Evolutionary conservation across 2,797 vertebrate species (phyloP), one percentile per base, ranked within the genome.

Genomic region (Sebastes oblongus): DNA sequence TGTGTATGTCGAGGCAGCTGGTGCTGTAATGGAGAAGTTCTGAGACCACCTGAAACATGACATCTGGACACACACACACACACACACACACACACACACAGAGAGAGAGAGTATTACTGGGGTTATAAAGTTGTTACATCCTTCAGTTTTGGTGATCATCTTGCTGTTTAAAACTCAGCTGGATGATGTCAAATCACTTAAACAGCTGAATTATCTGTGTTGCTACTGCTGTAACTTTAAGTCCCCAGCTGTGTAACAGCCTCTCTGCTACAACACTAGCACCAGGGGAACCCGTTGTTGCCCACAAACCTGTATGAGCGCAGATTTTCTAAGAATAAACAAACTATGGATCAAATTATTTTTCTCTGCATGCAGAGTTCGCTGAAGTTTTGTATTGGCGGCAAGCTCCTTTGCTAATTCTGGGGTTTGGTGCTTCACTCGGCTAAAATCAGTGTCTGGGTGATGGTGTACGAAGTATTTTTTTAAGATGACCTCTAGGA

Each of bases 11-110:
- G n/a, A 59, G 76, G 65, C 89, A 92, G 83, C 86, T 93, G 90
- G 81, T 83, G 76, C 54, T 78, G 91, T 80, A 88, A 92, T 83
- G 72, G 86, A 90, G 80, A 91, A 69, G 79, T 34, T 88, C 18
- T 77, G 72, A 85, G 83, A 88, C 80, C 81, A 87, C 85, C 79
- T 93, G 76, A 91, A 90, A 78, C 29, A 54, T 54, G 84, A 88
- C 88, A 91, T 86, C 84, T 88, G 86, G 70, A 62, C 69, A 27
- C 22, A 34, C 72, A 69, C 67, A 66, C 61, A 52, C 29, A 61
- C 52, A 66, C 34, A 59, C 39, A 61, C 20, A 42, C 32, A 55
- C 65, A 30, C 64, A 42, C 68, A 34, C 61, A 46, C 59, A 32
- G 42, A 42, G 39, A 46, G 36, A 39, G 36, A 39, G 36, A 39